These are phyloP conservation scores for Carlito syrichta DNA, from an alignment of 2,113 vertebrate species.

Conservation along the genomic window DNA sequence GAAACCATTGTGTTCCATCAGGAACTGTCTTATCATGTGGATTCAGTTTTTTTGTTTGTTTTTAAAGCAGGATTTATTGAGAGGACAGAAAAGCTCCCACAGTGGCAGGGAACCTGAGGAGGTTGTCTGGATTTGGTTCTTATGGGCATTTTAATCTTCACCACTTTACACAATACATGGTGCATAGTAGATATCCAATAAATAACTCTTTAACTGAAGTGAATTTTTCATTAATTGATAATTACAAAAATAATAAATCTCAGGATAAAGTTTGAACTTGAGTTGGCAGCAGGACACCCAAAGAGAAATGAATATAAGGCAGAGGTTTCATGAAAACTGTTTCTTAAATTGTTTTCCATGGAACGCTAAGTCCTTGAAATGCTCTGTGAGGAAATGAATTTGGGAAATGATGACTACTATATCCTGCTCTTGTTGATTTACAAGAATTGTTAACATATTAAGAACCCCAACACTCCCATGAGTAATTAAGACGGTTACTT, in stretches of 20 bases:
- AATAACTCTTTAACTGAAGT: neutral
- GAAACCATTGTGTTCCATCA: neutral
- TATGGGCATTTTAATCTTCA: neutral
- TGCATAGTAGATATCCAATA: neutral
- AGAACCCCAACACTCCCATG: neutral
- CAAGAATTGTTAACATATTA: neutral
- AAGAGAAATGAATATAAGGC: neutral
- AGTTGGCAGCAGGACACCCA: neutral
- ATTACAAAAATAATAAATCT: neutral
- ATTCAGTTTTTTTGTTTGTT: too few species aligned
- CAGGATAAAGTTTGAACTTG: neutral
- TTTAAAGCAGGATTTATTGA: too few species aligned
- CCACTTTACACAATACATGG: neutral
- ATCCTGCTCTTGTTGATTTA: neutral
- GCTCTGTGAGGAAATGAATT: neutral
- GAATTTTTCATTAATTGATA: neutral
- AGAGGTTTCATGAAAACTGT: neutral
- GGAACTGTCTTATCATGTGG: too few species aligned
- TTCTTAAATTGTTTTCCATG: neutral
- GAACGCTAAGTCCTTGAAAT: neutral
- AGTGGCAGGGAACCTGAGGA: too few species aligned
- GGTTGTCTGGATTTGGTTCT: neutral
- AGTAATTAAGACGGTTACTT: neutral
- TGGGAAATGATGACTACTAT: neutral
- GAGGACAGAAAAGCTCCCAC: too few species aligned